These are phyloP conservation scores for Trichoplusia ni DNA, from an alignment of 1,140 invertebrate species.

Conservation along the genomic window DNA sequence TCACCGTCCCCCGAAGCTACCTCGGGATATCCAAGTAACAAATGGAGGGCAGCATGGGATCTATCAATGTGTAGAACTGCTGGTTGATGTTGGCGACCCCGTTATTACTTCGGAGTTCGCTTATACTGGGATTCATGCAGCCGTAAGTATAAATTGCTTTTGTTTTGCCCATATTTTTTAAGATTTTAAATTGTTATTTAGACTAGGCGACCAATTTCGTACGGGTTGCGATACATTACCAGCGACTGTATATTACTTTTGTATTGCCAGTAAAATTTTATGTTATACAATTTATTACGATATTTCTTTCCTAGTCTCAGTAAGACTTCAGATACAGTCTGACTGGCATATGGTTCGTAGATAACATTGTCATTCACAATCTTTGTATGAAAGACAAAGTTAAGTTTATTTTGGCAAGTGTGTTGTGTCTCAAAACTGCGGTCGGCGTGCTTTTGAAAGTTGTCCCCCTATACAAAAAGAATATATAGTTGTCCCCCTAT, in stretches of 20 bases:
- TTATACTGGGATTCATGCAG: constrained; percentile 86
- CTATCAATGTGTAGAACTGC: constrained; percentile 87
- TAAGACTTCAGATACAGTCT: not conserved
- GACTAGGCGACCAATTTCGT: no score
- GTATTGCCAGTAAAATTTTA: no score
- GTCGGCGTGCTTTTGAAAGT: no score
- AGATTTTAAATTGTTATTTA: not conserved
- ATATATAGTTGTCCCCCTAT: no score
- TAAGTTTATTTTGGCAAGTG: no score
- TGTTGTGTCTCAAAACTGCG: no score
- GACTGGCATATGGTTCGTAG: no score
- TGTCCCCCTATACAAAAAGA: no score
- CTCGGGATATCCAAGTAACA: constrained; percentile 85
- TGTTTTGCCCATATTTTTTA: constrained; percentile 1
- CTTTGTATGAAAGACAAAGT: no score
- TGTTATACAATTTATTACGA: not conserved
- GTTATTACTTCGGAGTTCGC: constrained; percentile 87
- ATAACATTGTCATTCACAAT: no score
- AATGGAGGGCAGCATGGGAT: constrained; percentile 90
- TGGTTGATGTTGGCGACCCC: constrained; percentile 85
- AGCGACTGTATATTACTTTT: no score
- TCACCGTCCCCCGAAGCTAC: constrained; percentile 86
- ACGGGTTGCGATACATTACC: no score
- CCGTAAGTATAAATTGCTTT: constrained; percentile 81
- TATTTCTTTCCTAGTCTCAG: not conserved